Conservation (phyloP, 2,797 vertebrate genomes). For the Echiichthys vipera region DNA sequence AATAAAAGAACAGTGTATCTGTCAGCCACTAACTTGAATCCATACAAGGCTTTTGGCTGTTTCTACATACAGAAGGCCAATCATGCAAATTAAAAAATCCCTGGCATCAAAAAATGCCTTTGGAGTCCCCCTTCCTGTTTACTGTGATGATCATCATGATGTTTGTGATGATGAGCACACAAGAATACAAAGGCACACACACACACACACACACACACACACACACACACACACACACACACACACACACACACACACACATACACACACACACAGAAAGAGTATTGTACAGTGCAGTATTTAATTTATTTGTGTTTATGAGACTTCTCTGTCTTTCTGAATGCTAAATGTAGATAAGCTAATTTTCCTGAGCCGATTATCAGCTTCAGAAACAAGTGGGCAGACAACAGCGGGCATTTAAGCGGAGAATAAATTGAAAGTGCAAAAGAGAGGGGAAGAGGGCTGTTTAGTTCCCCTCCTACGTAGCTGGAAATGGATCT, state of each 20-base stretch:
- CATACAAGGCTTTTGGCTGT: slow-evolving; percentile 45
- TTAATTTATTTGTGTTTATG: slow-evolving; percentile 61
- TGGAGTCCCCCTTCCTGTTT: slow-evolving; percentile 16
- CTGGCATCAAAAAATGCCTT: slow-evolving; percentile 28
- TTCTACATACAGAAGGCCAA: slow-evolving; percentile 61
- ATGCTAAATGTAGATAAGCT: slow-evolving; percentile 77
- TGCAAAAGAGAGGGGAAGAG: slow-evolving; percentile 58
- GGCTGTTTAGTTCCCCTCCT: slow-evolving; percentile 72
- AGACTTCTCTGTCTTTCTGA: slow-evolving; percentile 69
- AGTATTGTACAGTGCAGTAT: slow-evolving; percentile 20
- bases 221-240: slow-evolving; percentile 30
- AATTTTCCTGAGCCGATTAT: slow-evolving; percentile 78
- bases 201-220: slow-evolving; percentile 9
- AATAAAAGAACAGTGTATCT: no score
- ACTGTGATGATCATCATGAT: no score
- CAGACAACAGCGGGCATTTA: slow-evolving; percentile 64
- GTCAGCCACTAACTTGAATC: no score
- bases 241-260: slow-evolving; percentile 23
- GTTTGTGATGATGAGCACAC: no score
- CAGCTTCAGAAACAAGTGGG: slow-evolving; percentile 76
- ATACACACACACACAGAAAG: slow-evolving; percentile 30
- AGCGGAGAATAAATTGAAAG: slow-evolving; percentile 67
- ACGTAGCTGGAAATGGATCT: slow-evolving; percentile 76
- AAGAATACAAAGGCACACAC: slow-evolving; percentile 28
- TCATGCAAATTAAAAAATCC: slow-evolving; percentile 67